Conservation (phyloP, 2,888 invertebrate species). For the Resseliella maxima region DNA sequence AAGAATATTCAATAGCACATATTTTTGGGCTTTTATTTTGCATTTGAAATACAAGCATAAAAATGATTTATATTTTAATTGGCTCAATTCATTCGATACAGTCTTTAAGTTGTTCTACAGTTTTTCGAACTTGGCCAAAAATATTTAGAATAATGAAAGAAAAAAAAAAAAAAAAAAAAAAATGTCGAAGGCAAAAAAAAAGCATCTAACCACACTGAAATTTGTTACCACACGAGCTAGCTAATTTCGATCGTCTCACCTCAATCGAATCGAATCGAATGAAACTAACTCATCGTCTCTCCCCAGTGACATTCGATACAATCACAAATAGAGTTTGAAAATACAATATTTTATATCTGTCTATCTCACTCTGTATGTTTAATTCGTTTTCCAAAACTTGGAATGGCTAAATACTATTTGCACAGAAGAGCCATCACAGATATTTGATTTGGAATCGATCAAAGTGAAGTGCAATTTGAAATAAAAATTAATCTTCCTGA, state of each 20-base stretch:
- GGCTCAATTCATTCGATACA: not conserved
- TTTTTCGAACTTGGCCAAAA: too few relatives aligned
- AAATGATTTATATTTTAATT: not conserved
- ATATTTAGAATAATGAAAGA: too few relatives aligned
- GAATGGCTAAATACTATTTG: not conserved
- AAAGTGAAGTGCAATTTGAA: slow-evolving; percentile 48
- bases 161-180: too few relatives aligned
- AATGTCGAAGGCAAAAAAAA: not conserved
- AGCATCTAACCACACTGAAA: too few relatives aligned
- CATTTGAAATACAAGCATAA: not conserved
- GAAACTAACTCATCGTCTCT: too few relatives aligned
- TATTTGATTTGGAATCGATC: slow-evolving; percentile 50
- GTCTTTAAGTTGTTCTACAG: too few relatives aligned
- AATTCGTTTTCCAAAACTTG: slow-evolving; percentile 8
- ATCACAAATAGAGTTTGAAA: too few relatives aligned
- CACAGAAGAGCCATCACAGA: not conserved
- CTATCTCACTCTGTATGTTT: not conserved
- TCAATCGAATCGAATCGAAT: too few relatives aligned
- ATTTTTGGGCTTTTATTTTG: not conserved
- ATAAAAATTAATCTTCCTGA: slow-evolving; percentile 34
- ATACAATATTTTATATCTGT: not conserved
- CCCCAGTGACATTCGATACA: too few relatives aligned
- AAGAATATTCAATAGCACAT: not conserved
- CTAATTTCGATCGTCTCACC: not conserved
- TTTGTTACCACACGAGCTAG: too few relatives aligned